Evolutionary conservation across 2,888 invertebrate genomes (phyloP), one percentile per base, ranked within the genome.

Genomic region (Drosophila acutilabella): DNA sequence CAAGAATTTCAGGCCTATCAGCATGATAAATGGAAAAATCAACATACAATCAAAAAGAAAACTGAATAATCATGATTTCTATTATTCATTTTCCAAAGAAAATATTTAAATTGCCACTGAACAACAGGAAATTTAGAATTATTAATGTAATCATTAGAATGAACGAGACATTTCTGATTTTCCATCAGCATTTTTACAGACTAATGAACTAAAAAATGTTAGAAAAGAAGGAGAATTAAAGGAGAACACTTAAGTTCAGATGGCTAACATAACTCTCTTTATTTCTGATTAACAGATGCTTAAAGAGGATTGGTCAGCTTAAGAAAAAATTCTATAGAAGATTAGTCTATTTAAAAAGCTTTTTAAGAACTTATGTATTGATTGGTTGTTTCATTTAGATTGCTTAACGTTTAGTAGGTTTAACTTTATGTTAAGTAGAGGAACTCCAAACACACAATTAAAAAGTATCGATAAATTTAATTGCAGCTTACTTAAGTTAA

Each of bases 391-490:
- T 54, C 20, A n/a, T 44, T 38, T 4, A 50, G 18, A 5, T 33
- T 16, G 20, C n/a, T 4, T 1, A 16, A 13, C 8, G 13, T 13
- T 33, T 44, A n/a, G n/a, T 2, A 18, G 1, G 23, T 23, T 23
- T 23, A 23, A 3, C 0, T 11, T 30, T 30, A 64, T 44, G 16
- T 18, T 58, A 33, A 11, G 42, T 48, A 54, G 52, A 56, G 45
- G 53, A 36, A 14, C 59, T 45, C 64, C 23, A 52, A 77, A 66
- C 52, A 44, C 38, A 68, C 60, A 66, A 80, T 74, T 82, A 54
- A 74, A 64, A 59, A 52, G 50, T 62, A 54, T 64, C 54, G 36
- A 30, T 44, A 52, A 60, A 42, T 47, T 68, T 76, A 81, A 87
- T 79, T 81, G 59, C 50, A 65, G 47, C 11, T 59, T 54, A 51